Percentiles rank a stretch among this genome's conserved stretches.
Conservation (phyloP, 2,797 vertebrate species). For the Scolopax bukidnonensis region DNA sequence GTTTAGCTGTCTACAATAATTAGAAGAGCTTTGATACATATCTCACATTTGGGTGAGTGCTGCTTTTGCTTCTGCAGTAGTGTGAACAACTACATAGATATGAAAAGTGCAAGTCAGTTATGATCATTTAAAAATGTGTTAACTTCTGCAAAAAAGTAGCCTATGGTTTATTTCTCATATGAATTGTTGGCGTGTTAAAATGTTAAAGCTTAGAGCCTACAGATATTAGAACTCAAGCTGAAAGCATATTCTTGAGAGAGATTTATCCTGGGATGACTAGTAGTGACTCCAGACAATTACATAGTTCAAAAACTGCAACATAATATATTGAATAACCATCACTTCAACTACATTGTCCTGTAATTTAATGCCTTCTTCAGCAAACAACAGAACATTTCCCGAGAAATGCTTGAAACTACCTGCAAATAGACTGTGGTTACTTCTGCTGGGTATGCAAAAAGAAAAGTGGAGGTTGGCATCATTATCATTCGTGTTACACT, state of each 20-base stretch:
- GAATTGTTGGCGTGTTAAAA: neutral
- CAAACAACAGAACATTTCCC: neutral
- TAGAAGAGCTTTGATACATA: neutral
- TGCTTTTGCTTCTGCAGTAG: neutral
- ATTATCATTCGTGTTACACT: fast-evolving
- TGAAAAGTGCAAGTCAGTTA: constrained; percentile 40
- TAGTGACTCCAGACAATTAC: neutral
- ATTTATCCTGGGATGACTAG: neutral
- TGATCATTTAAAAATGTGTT: neutral
- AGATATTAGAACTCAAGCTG: neutral
- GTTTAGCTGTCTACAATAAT: constrained; percentile 23
- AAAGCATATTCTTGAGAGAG: neutral
- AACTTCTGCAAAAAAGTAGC: neutral
- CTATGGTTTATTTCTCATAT: neutral
- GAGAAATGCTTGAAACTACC: neutral
- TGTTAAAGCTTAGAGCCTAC: neutral
- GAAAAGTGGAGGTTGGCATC: neutral
- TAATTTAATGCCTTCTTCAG: neutral
- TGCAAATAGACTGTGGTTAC: neutral
- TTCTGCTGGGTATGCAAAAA: neutral
- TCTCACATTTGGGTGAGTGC: neutral
- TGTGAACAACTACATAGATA: neutral
- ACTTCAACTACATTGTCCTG: neutral
- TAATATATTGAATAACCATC: neutral
- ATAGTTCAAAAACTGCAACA: neutral